Percentiles rank a stretch among this genome's conserved stretches.
These are phyloP conservation scores for Ochropacha duplaris DNA, from an alignment of 2,888 invertebrate genomes.

Conservation along the genomic window DNA sequence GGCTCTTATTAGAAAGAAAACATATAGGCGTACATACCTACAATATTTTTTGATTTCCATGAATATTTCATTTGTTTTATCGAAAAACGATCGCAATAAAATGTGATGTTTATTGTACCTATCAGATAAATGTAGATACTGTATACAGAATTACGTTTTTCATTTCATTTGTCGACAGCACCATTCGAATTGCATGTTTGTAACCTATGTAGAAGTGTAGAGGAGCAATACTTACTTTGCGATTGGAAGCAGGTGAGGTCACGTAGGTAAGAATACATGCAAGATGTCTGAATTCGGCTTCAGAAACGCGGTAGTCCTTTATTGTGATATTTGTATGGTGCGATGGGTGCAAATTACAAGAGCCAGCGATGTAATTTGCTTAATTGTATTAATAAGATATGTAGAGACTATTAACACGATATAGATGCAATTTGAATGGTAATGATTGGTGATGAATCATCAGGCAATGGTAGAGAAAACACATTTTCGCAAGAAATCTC, in stretches of 20 bases:
- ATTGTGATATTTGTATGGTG: neutral
- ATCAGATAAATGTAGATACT: slow-evolving; percentile 15
- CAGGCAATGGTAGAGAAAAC: too few species aligned
- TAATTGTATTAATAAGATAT: too few species aligned
- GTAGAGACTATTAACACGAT: too few species aligned
- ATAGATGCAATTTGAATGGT: too few species aligned
- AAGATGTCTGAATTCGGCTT: slow-evolving; percentile 17
- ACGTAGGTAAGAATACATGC: slow-evolving; percentile 11
- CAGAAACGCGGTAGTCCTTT: slow-evolving; percentile 7
- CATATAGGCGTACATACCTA: neutral
- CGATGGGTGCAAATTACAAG: neutral
- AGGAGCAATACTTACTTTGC: slow-evolving; percentile 16
- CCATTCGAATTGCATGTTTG: slow-evolving; percentile 11
- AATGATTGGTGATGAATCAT: too few species aligned
- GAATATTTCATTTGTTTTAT: neutral
- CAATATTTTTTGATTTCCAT: neutral
- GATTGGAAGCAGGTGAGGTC: slow-evolving; percentile 18
- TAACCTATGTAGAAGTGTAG: slow-evolving; percentile 14
- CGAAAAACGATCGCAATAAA: slow-evolving; percentile 13
- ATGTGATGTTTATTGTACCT: slow-evolving; percentile 14
- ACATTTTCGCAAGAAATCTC: too few species aligned
- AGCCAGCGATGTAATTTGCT: neutral
- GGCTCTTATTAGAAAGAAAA: neutral
- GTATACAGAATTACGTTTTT: slow-evolving; percentile 11
- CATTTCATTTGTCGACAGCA: slow-evolving; percentile 17